Evolutionary conservation across 1,140 invertebrate species (phyloP).

Genomic region (Acyrthosiphon pisum): DNA sequence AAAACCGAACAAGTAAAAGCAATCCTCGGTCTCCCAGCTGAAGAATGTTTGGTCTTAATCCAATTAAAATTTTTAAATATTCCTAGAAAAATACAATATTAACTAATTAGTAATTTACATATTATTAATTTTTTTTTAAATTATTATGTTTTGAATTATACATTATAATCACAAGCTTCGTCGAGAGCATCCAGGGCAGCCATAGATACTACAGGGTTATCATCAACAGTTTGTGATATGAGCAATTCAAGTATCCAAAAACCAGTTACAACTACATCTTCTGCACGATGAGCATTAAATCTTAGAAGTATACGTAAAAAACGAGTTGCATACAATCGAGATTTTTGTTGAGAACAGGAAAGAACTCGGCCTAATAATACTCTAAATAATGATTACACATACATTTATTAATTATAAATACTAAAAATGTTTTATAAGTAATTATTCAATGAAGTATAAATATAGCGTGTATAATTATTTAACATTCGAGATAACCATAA

Average conservation of each 20-base stretch:
- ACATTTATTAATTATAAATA: not conserved
- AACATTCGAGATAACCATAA: not conserved
- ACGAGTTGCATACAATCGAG: constrained; percentile 87
- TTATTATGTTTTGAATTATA: constrained; percentile 61
- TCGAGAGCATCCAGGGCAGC: constrained; percentile 84
- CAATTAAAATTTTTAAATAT: constrained; percentile 81
- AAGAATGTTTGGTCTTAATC: constrained; percentile 75
- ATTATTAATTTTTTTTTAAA: not conserved
- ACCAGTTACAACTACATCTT: constrained; percentile 63
- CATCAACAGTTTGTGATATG: constrained; percentile 81
- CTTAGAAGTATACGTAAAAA: constrained; percentile 86
- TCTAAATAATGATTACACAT: constrained; percentile 60
- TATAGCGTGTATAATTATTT: not conserved
- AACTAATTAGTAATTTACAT: not conserved
- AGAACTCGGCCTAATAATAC: constrained; percentile 75
- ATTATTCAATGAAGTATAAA: constrained; percentile 59
- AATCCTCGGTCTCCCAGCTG: constrained; percentile 84
- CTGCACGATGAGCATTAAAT: constrained; percentile 67
- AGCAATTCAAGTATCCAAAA: constrained; percentile 84
- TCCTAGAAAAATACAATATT: constrained; percentile 64
- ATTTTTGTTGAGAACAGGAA: constrained; percentile 72
- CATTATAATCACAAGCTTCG: constrained; percentile 88
- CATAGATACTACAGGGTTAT: constrained; percentile 76
- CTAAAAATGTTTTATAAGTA: not conserved
- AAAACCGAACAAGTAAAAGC: constrained; percentile 80